These are phyloP conservation scores for Drosophila burlai DNA, from an alignment of 1,140 invertebrate species.

Conservation along the genomic window DNA sequence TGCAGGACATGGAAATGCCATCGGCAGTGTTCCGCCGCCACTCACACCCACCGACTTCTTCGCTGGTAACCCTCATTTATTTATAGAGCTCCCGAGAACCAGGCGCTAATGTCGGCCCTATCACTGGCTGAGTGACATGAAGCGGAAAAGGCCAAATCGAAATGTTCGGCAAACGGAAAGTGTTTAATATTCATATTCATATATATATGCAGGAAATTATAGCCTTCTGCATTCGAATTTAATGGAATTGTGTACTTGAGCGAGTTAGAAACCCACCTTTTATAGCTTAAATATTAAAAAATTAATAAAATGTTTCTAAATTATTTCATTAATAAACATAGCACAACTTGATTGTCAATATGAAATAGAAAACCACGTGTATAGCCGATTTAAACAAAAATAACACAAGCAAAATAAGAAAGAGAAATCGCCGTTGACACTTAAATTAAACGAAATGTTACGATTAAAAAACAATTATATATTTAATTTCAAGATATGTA, in stretches of 20 bases:
- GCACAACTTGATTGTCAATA: no score
- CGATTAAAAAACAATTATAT: background rate
- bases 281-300: background rate
- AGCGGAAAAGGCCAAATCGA: slow-evolving; percentile 15
- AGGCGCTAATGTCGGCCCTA: slow-evolving; percentile 47
- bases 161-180: slow-evolving; percentile 18
- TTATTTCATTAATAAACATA: no score
- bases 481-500: no score
- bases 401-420: background rate
- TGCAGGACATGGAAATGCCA: slow-evolving; percentile 42
- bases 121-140: slow-evolving; percentile 32
- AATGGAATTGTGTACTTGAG: background rate
- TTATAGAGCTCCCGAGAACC: slow-evolving; percentile 47
- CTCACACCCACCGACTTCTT: slow-evolving; percentile 1
- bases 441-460: background rate
- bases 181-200: slow-evolving; percentile 39
- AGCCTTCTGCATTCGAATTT: background rate
- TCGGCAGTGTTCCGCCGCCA: slow-evolving; percentile 27
- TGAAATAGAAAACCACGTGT: no score
- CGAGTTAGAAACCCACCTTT: no score
- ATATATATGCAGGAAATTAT: slow-evolving; percentile 17
- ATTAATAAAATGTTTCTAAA: background rate
- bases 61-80: slow-evolving; percentile 27
- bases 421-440: background rate
- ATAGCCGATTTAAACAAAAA: background rate